Conservation (phyloP, 2,797 vertebrate species). For the Phrynocephalus guinanensis region DNA sequence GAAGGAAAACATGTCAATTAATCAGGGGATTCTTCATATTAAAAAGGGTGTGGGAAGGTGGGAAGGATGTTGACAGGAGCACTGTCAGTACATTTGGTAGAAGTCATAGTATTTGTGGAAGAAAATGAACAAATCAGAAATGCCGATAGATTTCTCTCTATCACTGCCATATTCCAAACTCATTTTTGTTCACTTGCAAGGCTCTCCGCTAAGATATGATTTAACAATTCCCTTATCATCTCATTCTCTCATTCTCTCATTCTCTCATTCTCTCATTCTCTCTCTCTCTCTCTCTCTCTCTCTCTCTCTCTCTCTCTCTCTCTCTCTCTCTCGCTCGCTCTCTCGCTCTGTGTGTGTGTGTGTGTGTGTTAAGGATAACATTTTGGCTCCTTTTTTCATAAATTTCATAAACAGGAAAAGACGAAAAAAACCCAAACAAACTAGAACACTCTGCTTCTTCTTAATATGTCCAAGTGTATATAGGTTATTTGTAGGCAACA, state of each 20-base stretch:
- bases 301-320: no score
- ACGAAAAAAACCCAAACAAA: no score
- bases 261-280: no score
- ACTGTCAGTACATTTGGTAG: background rate
- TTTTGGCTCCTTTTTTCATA: background rate
- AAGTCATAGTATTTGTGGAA: constrained; percentile 5
- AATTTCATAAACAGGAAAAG: background rate
- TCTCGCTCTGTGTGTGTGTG: no score
- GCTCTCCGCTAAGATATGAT: constrained; percentile 25
- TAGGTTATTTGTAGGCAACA: no score
- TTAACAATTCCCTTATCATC: constrained; percentile 9
- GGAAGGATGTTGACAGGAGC: constrained; percentile 19
- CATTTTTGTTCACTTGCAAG: constrained; percentile 14
- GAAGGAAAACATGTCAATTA: constrained; percentile 58
- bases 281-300: no score
- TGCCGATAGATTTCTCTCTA: background rate
- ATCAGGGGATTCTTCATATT: constrained; percentile 21
- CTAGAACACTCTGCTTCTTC: background rate
- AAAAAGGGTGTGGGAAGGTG: background rate
- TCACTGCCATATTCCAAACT: constrained; percentile 2
- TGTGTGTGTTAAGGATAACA: constrained; percentile 15
- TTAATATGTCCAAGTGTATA: background rate
- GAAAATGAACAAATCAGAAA: constrained; percentile 21
- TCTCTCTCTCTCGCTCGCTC: no score
- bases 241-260: background rate